These are phyloP conservation scores for Ormyrus nitidulus DNA, from an alignment of 2,888 invertebrate genomes.

Conservation along the genomic window DNA sequence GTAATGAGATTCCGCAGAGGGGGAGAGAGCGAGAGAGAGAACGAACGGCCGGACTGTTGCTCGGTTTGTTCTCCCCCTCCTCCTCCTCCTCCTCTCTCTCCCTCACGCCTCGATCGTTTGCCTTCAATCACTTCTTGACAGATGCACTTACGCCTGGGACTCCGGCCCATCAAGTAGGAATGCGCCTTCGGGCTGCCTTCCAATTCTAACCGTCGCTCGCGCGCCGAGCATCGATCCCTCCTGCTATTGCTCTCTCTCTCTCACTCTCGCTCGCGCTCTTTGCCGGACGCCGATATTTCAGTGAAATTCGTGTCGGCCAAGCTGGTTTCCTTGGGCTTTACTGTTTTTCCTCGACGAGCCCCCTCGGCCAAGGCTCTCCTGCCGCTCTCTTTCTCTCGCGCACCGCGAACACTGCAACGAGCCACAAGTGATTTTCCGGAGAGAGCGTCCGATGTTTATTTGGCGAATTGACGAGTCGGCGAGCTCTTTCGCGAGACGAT, in stretches of 20 bases:
- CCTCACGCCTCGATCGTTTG: constrained; percentile 68
- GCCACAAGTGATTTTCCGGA: constrained; percentile 30
- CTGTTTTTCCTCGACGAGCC: neutral
- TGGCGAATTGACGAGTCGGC: neutral
- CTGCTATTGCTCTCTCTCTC: constrained; percentile 7
- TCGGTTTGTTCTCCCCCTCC: neutral
- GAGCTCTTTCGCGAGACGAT: neutral
- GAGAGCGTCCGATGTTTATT: constrained; percentile 2
- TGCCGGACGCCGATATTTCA: constrained; percentile 48
- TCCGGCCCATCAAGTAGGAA: constrained; percentile 70
- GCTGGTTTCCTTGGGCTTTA: too few relatives aligned
- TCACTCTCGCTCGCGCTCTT: constrained; percentile 45
- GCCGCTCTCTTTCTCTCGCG: neutral
- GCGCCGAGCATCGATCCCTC: constrained; percentile 47
- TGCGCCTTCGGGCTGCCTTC: constrained; percentile 68
- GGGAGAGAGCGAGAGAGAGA: constrained; percentile 57
- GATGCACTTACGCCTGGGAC: constrained; percentile 71
- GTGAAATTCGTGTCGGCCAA: constrained; percentile 23
- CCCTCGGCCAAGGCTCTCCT: neutral
- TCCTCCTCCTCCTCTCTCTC: constrained; percentile 8
- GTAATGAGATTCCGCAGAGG: constrained; percentile 66
- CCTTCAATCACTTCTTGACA: constrained; percentile 74
- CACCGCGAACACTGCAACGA: neutral
- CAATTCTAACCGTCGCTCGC: constrained; percentile 57
- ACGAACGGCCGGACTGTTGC: constrained; percentile 14